These are phyloP conservation scores for Armadillidium nasatum DNA, from an alignment of 1,140 invertebrate genomes.

Conservation along the genomic window DNA sequence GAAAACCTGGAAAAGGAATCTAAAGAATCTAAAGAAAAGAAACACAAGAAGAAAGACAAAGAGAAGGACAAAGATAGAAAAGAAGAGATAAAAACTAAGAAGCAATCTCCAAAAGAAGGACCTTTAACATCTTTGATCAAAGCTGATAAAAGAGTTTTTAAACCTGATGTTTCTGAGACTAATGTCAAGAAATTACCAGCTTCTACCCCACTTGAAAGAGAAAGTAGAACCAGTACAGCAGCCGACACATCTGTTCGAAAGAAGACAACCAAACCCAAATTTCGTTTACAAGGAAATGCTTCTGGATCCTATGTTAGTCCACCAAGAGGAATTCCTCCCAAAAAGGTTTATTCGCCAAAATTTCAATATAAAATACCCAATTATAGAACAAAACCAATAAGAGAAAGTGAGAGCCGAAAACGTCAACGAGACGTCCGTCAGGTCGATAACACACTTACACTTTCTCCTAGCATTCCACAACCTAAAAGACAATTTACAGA, in stretches of 20 bases:
- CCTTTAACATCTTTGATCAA: conserved; percentile 58
- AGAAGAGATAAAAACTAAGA: conserved; percentile 33
- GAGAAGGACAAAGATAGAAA: conserved; percentile 39
- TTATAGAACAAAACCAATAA: conserved; percentile 38
- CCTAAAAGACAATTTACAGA: neutral
- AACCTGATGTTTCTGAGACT: conserved; percentile 45
- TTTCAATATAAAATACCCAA: conserved; percentile 45
- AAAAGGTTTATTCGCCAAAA: conserved; percentile 44
- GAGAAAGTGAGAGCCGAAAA: conserved; percentile 40
- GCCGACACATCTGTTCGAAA: conserved; percentile 49
- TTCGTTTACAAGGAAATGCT: conserved; percentile 53
- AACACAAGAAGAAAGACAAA: conserved; percentile 28
- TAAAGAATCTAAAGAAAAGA: conserved; percentile 51
- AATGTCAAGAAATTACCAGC: conserved; percentile 44
- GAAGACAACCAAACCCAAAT: conserved; percentile 63
- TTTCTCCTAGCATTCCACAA: neutral
- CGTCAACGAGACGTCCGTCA: conserved; percentile 35
- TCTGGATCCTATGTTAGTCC: conserved; percentile 40
- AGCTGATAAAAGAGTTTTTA: conserved; percentile 58
- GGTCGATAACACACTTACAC: conserved; percentile 25
- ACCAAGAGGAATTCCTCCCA: conserved; percentile 45
- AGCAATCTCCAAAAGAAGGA: conserved; percentile 27
- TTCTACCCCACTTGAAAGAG: conserved; percentile 31
- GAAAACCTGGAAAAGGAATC: conserved; percentile 36
- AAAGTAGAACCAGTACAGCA: conserved; percentile 26